Base-by-base conservation (phyloP, 2,797 vertebrate species). In the Acipenser oxyrinchus region DNA sequence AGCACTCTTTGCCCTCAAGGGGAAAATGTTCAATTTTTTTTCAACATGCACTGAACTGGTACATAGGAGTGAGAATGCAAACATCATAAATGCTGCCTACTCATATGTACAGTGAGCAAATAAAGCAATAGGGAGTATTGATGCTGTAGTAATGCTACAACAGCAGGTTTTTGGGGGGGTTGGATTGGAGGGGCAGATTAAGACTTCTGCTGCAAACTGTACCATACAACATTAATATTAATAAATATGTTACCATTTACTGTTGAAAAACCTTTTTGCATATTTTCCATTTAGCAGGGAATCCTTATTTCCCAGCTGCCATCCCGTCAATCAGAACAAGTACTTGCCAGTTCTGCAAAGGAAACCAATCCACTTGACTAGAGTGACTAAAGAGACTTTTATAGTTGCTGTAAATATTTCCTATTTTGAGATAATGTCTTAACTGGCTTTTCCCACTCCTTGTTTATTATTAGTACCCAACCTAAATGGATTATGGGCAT, bases 1-100 rank as follows among this genome's bases (percentile, higher is more conserved):
- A 91, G 89, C 84, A 86, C 86, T 88, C 83, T 88, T 91, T 92
- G 87, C 86, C 91, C 92, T 88, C 82, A 88, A 90, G 90, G 87
- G 84, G 88, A 89, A 86, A 73, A 73, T 86, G 82, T 92, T 92
- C 87, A 89, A 91, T 92, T 92, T 86, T 85, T 78, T 82, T 75
- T 81, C 82, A 83, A 86, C 86, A 88, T 87, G 85, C 86, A 88
- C 83, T 87, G 90, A 88, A 89, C 87, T 82, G 82, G 76, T 86
- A 74, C 53, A 69, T 84, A 82, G 86, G 83, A 87, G 87, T 88
- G 87, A 83, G 82, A 85, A 85, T 84, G 84, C 84, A 83, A 81
- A 80, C 77, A 80, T 72, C 66, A 76, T 76, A 85, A 79, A 78
- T 64, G 79, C 69, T 79, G 82, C 85, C 82, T 85, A 81, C 84